phyloP scores from a whole-genome alignment of 2,888 invertebrate genomes.

The Steinernema carpocapsae region DNA sequence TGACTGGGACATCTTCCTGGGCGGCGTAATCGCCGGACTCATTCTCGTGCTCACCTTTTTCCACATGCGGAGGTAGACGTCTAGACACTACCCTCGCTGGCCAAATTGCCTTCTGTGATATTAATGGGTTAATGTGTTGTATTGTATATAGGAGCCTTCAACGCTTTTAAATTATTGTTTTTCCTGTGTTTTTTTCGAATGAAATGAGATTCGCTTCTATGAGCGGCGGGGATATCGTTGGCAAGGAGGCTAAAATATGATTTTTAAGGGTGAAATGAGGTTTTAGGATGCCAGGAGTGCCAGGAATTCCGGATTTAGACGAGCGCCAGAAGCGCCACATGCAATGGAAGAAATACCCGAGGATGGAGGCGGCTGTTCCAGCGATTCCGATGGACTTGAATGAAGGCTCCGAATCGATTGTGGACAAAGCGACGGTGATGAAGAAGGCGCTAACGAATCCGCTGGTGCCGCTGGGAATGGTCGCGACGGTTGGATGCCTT shows the following conservation, averaged over 20 bases:
- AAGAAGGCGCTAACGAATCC: constrained; percentile 57
- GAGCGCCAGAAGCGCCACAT: constrained; percentile 24
- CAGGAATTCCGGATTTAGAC: not conserved
- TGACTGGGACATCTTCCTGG: constrained; percentile 2
- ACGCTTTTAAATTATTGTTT: constrained; percentile 15
- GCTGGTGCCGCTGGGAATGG: constrained; percentile 61
- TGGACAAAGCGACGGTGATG: constrained; percentile 44
- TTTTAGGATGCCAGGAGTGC: not conserved
- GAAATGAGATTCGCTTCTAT: constrained; percentile 29
- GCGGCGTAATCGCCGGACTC: not conserved
- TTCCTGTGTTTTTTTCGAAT: not conserved
- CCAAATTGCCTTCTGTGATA: constrained; percentile 34
- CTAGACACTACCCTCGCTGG: no score
- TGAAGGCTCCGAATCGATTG: constrained; percentile 37
- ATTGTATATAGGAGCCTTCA: constrained; percentile 15
- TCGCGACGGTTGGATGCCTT: constrained; percentile 58
- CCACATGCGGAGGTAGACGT: constrained; percentile 19
- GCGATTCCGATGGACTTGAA: constrained; percentile 57
- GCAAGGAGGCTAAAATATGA: not conserved
- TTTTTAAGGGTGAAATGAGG: not conserved
- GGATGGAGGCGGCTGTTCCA: constrained; percentile 49
- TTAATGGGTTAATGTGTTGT: constrained; percentile 4
- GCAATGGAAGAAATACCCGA: constrained; percentile 30
- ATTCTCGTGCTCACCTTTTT: not conserved
- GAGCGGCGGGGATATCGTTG: not conserved